Conservation (phyloP, 2,113 vertebrate species). For the Chiloscyllium plagiosum region DNA sequence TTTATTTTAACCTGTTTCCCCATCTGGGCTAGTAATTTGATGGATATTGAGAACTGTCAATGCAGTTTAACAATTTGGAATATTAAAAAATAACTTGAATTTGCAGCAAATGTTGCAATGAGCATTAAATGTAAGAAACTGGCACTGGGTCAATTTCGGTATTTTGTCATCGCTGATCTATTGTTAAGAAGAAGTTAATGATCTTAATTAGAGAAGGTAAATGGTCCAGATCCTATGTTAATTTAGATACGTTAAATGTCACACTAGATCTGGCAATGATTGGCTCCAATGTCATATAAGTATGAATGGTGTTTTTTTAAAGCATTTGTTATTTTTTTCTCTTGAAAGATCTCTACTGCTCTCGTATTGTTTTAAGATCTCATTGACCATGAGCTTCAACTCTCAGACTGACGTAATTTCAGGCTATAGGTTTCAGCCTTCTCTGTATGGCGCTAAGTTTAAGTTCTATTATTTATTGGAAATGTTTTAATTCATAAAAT, state of each 20-base stretch:
- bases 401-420: not conserved
- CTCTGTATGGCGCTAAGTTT: not conserved
- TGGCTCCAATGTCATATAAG: not conserved
- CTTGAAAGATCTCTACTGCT: not conserved
- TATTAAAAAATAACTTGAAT: not conserved
- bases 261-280: not conserved
- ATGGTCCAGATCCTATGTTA: not conserved
- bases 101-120: not conserved
- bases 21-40: not conserved
- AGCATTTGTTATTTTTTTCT: not conserved
- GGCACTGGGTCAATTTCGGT: not conserved
- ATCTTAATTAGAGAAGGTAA: not conserved
- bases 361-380: not conserved
- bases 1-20: no score
- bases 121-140: not conserved
- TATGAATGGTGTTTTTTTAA: not conserved
- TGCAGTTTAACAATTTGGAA: not conserved
- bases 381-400: not conserved
- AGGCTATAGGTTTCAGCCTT: not conserved
- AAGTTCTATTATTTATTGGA: not conserved
- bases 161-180: not conserved
- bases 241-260: not conserved
- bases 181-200: not conserved
- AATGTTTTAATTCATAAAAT: not conserved
- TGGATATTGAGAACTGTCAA: not conserved